Conservation (phyloP, 2,888 invertebrate species). For the Cosmia pyralina region DNA sequence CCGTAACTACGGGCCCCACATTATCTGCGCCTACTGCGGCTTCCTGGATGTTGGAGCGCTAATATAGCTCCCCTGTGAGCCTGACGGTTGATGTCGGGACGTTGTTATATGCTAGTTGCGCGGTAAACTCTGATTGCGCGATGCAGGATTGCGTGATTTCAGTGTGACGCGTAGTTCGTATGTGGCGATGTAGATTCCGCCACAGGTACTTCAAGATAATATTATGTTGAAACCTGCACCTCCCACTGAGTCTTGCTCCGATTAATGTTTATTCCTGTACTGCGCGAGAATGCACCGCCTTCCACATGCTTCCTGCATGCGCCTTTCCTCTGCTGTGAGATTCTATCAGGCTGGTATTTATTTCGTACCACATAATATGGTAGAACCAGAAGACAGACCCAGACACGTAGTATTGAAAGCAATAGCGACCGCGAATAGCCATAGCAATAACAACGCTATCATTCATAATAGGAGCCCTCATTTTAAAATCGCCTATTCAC, state of each 20-base stretch:
- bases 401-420: not conserved
- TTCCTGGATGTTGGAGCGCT: too few species aligned
- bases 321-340: not conserved
- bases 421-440: not conserved
- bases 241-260: not conserved
- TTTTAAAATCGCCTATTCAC: constrained; percentile 55
- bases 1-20: too few species aligned
- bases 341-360: not conserved
- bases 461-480: constrained; percentile 27
- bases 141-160: too few species aligned
- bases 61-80: too few species aligned
- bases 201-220: not conserved
- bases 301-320: too few species aligned
- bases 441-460: constrained; percentile 10
- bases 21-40: too few species aligned
- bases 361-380: not conserved
- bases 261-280: not conserved
- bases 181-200: too few species aligned
- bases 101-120: too few species aligned
- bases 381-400: not conserved
- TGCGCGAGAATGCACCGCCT: too few species aligned
- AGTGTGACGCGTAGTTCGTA: too few species aligned
- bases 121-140: too few species aligned
- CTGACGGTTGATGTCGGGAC: too few species aligned
- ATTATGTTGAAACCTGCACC: not conserved